These are phyloP conservation scores for Sinella curviseta DNA, from an alignment of 1,140 invertebrate genomes.

Conservation along the genomic window DNA sequence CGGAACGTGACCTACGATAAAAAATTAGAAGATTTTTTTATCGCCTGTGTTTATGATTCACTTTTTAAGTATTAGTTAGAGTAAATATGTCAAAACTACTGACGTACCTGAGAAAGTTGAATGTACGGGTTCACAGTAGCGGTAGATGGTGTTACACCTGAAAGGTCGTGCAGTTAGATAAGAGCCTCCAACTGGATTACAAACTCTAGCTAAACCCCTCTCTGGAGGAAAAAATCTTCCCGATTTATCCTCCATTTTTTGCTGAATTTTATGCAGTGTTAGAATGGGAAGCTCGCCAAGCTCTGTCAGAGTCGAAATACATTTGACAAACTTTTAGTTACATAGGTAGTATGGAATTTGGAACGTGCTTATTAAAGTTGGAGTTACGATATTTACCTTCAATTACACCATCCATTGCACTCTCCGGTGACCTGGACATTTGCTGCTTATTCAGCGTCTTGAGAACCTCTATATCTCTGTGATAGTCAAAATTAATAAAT, in stretches of 20 bases:
- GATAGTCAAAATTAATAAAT: no score
- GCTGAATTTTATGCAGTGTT: constrained; percentile 43
- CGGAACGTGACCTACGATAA: constrained; percentile 36
- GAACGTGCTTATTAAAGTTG: neutral
- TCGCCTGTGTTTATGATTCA: neutral
- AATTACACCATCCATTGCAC: constrained; percentile 39
- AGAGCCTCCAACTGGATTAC: constrained; percentile 44
- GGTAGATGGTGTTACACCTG: constrained; percentile 43
- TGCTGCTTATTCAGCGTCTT: constrained; percentile 36
- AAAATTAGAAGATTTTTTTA: neutral
- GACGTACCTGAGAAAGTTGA: constrained; percentile 37
- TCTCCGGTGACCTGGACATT: constrained; percentile 34
- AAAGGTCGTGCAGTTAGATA: constrained; percentile 47
- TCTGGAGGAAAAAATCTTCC: constrained; percentile 45
- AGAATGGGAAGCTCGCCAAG: constrained; percentile 44
- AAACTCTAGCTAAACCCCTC: constrained; percentile 43
- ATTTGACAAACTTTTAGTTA: neutral
- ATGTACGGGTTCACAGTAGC: constrained; percentile 38
- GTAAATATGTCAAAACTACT: neutral
- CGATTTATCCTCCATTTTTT: constrained; percentile 40
- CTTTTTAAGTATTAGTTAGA: no score
- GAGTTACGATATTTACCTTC: constrained; percentile 16
- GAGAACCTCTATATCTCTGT: constrained; percentile 33
- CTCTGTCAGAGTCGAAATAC: constrained; percentile 25
- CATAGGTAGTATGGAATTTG: constrained; percentile 8